Base-by-base conservation (phyloP, 2,888 invertebrate species). In the Apodemia hepburni region DNA sequence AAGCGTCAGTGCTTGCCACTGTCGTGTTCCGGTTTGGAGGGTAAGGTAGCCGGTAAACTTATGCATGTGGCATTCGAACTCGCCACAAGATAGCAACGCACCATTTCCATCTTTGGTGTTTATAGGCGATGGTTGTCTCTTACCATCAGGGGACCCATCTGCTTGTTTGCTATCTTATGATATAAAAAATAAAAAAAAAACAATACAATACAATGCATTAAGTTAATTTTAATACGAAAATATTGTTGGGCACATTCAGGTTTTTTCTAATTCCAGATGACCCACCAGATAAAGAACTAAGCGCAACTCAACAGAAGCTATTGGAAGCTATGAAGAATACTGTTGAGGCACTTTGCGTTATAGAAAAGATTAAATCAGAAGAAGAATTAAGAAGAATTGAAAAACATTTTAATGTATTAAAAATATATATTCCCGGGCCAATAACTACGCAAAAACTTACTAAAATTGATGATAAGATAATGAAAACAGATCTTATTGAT, bases 391-490 rank as follows among this genome's bases (percentile, higher is more conserved):
- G 71, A 4, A 72, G 65, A 0, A 64, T 91, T 4, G 73, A 69
- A 62, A 68, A 33, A 2, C 61, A 68, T 58, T 68, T 85, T 8
- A 63, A 69, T 4, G 67, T 65, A 0, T 63, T 84, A 0, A 47
- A 69, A 7, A n/a, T 65, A 0, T 71, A 71, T 42, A 80, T 94
- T 0, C 94, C 94, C 0, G 94, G 94, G 9, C 92, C 93, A 0
- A 73, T 94, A 38, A 96, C 96, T 0, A 92, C 94, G 18, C 95
- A 96, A 76, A 95, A 94, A 76, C 79, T 96, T n/a, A 75, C 83
- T 12, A 84, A 86, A 47, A 68, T 92, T 1, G 96, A 96, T 22
- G 69, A 71, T 0, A 66, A 64, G 15, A 3, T 75, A 0, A 60
- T 87, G 0, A 64, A 71, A 2, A 60, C 42, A 33, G 85, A 92